Evolutionary conservation across 2,888 invertebrate species (phyloP), one percentile per base, ranked within the genome.

Genomic region (Xanthia togata): DNA sequence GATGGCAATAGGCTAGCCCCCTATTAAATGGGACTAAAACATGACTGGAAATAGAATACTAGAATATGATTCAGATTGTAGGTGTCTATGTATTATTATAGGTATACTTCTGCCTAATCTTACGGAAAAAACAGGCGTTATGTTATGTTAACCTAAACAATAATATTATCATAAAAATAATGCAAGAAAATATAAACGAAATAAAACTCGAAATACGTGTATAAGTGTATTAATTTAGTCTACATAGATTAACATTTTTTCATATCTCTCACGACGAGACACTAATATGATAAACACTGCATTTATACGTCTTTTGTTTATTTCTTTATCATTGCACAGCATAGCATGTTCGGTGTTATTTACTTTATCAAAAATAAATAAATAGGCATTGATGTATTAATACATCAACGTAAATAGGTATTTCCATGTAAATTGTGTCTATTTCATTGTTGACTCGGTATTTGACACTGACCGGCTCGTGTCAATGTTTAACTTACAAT

Each of bases 381-480:
- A 31, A 31, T 2, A 1, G 31, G 31, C n/a, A n/a, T n/a, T n/a
- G n/a, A n/a, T n/a, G n/a, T n/a, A n/a, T n/a, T n/a, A n/a, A n/a
- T n/a, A n/a, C n/a, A n/a, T n/a, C n/a, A n/a, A n/a, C n/a, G n/a
- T 31, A 11, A 20, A 53, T 41, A 26, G 14, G 14, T 14, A 23
- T 67, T 47, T 70, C n/a, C 17, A 11, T 44, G 38, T 1, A 53
- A 31, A 80, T n/a, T 67, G 31, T 62, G 5, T 74, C 53, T n/a
- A 35, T 68, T 44, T 53, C 5, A 70, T 38, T 68, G 50, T 63
- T 63, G 47, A 60, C 38, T 55, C 14, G 0, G 35, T 55, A 63
- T 81, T 84, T 81, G 81, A 70, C 63, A 70, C 60, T 64, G 63
- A 38, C 47, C 44, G 4, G 5, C 41, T 44, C 35, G 59, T 75